phyloP scores from a whole-genome alignment of 2,797 vertebrate species.

The Sebastes hopkinsi region DNA sequence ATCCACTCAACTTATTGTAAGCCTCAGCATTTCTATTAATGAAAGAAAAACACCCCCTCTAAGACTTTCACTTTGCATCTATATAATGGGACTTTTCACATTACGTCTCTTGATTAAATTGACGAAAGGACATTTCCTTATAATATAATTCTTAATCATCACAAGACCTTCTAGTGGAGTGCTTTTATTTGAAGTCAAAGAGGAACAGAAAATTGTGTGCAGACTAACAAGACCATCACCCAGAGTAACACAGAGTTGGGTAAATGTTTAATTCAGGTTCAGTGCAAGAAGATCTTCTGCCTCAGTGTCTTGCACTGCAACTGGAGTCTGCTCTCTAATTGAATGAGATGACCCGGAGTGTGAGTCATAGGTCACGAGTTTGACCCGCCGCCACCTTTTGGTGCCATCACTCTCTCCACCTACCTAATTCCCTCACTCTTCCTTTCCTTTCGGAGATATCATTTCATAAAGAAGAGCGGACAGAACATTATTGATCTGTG shows the following conservation, averaged over 20 bases:
- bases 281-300: slow-evolving; percentile 16
- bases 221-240: not conserved
- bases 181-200: slow-evolving; percentile 10
- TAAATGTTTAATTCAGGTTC: slow-evolving; percentile 50
- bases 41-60: slow-evolving; percentile 50
- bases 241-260: not conserved
- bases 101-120: slow-evolving; percentile 52
- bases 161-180: not conserved
- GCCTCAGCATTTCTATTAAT: slow-evolving; percentile 64
- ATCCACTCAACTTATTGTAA: slow-evolving; percentile 65
- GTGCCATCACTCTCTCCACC: slow-evolving; percentile 37
- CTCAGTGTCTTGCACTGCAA: slow-evolving; percentile 32
- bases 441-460: slow-evolving; percentile 44
- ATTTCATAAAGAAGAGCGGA: slow-evolving; percentile 58
- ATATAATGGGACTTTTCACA: slow-evolving; percentile 55
- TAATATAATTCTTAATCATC: slow-evolving; percentile 49
- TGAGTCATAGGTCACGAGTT: slow-evolving; percentile 61
- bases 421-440: slow-evolving; percentile 32
- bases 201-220: not conserved
- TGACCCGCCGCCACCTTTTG: slow-evolving; percentile 44
- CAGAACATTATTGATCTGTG: slow-evolving; percentile 56
- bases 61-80: slow-evolving; percentile 52
- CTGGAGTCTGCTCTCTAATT: slow-evolving; percentile 47
- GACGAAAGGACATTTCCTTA: slow-evolving; percentile 23
- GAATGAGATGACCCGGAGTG: slow-evolving; percentile 48